Conservation (phyloP, 2,797 vertebrate genomes). For the Sebastes nivosus region DNA sequence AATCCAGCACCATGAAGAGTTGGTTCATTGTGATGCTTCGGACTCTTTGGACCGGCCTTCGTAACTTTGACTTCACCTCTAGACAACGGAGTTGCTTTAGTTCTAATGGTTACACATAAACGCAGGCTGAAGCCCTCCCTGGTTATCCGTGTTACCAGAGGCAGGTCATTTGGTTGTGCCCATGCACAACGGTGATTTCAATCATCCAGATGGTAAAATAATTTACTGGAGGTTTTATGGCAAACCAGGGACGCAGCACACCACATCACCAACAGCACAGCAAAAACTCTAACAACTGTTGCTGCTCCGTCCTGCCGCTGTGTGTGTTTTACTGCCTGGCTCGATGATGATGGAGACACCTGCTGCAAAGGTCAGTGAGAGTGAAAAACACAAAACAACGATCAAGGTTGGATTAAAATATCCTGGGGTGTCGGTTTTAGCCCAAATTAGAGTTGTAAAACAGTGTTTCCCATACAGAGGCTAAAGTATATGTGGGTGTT, state of each 20-base stretch:
- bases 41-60: neutral
- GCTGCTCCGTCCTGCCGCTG: neutral
- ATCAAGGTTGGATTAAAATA: neutral
- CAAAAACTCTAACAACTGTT: neutral
- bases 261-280: conserved; percentile 2
- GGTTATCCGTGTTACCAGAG: conserved; percentile 32
- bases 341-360: neutral
- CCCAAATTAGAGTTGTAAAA: neutral
- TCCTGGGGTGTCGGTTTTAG: neutral
- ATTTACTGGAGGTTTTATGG: conserved; percentile 62
- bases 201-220: conserved; percentile 67
- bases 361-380: neutral
- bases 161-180: conserved; percentile 53
- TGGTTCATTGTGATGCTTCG: neutral
- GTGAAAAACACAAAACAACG: neutral
- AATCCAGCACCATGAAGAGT: neutral
- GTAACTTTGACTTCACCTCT: conserved; percentile 25
- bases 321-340: neutral
- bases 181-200: conserved; percentile 38
- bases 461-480: neutral
- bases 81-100: conserved; percentile 13
- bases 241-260: conserved; percentile 41
- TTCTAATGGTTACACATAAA: conserved; percentile 46
- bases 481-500: no score
- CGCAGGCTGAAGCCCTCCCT: conserved; percentile 26